A percentile compares a stretch with the other conserved stretches of the same genome.
phyloP scores from a whole-genome alignment of 1,140 invertebrate species.

The Brachionus rotundiformis region DNA sequence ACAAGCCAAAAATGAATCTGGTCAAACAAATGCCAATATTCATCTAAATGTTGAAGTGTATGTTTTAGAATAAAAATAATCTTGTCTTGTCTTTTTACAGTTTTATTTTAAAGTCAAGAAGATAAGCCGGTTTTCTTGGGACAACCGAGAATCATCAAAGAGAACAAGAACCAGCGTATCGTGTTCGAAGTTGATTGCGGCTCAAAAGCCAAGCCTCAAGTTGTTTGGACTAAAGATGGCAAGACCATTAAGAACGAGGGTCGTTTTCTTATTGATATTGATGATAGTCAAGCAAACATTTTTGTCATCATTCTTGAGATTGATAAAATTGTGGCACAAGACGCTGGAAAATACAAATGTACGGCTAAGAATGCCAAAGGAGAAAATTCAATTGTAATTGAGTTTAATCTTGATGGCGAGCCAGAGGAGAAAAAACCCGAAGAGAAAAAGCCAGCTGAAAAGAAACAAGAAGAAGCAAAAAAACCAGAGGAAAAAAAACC shows the following conservation, averaged over 20 bases:
- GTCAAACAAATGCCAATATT: conserved; percentile 90
- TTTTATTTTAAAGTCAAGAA: background rate
- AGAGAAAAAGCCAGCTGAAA: conserved; percentile 25
- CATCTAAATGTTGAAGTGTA: conserved; percentile 51
- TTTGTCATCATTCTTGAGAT: conserved; percentile 52
- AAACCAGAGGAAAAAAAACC: conserved; percentile 22
- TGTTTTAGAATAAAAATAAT: too few species aligned
- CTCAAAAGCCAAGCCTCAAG: conserved; percentile 55
- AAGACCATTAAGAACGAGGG: conserved; percentile 58
- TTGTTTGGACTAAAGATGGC: conserved; percentile 58
- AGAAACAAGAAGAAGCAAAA: background rate
- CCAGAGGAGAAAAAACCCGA: background rate
- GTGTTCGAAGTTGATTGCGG: conserved; percentile 48
- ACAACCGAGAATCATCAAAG: conserved; percentile 39
- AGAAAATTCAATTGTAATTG: conserved; percentile 76
- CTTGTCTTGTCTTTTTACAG: too few species aligned
- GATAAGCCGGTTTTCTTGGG: conserved; percentile 45
- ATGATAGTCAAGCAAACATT: conserved; percentile 52
- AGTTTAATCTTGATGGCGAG: conserved; percentile 45
- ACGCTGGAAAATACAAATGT: conserved; percentile 85
- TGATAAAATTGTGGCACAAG: conserved; percentile 60
- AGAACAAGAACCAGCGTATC: conserved; percentile 40
- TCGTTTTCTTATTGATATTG: conserved; percentile 57
- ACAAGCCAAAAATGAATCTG: conserved; percentile 90
- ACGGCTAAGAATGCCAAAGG: conserved; percentile 84